A percentile compares a stretch with the other conserved stretches of the same genome.
These are phyloP conservation scores for Bombyx huttoni DNA, from an alignment of 2,888 invertebrate species.

Conservation along the genomic window DNA sequence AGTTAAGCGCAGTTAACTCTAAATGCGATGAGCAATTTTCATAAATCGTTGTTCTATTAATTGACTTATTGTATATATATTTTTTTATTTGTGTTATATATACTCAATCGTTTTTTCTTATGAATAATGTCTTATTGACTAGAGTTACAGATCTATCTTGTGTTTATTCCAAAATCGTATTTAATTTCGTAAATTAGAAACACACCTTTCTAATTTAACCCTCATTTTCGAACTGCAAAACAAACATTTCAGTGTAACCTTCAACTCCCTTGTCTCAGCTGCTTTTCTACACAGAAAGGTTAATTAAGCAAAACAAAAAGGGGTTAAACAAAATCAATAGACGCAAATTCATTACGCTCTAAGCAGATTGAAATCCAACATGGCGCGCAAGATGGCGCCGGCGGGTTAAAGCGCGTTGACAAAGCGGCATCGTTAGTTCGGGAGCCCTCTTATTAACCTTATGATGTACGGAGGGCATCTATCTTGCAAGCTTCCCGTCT, in stretches of 20 bases:
- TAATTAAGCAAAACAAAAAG: conserved; percentile 72
- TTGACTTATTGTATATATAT: not conserved
- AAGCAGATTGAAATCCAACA: conserved; percentile 71
- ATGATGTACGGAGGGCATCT: conserved; percentile 68
- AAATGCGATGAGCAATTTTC: conserved; percentile 42
- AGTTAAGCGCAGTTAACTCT: conserved; percentile 45
- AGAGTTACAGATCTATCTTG: too few species aligned
- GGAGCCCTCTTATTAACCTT: conserved; percentile 74
- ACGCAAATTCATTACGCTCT: conserved; percentile 70
- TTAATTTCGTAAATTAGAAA: not conserved
- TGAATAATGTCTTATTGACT: too few species aligned
- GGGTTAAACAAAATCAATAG: conserved; percentile 72
- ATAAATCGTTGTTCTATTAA: conserved; percentile 15
- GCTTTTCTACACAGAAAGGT: conserved; percentile 60
- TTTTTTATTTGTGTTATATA: not conserved
- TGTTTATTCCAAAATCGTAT: not conserved
- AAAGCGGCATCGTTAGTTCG: conserved; percentile 70
- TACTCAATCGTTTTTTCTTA: too few species aligned
- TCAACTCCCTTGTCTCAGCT: conserved; percentile 35
- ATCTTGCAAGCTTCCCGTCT: conserved; percentile 37
- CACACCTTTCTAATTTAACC: not conserved
- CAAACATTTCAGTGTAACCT: conserved; percentile 24
- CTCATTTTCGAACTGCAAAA: conserved; percentile 8
- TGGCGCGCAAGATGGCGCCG: conserved; percentile 63
- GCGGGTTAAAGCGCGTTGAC: conserved; percentile 67